phyloP scores from a whole-genome alignment of 92 coral and sea anemone species.

The Palythoa heliodiscus region DNA sequence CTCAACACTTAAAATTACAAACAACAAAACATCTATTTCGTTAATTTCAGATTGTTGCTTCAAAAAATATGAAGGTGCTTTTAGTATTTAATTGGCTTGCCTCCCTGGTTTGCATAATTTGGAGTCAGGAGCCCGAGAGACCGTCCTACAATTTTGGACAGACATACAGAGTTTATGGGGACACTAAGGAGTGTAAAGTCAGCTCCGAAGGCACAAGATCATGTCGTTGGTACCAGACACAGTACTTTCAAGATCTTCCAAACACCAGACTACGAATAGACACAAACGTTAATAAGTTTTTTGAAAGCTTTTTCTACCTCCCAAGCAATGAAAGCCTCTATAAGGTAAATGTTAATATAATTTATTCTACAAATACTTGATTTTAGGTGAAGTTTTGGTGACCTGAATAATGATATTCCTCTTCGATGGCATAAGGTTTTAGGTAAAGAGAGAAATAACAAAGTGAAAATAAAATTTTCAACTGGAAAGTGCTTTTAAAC shows the following conservation, averaged over 20 bases:
- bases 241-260: slow-evolving; percentile 13
- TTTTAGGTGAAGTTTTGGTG: neutral
- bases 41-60: neutral
- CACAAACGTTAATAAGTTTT: neutral
- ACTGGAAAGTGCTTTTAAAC: too few species aligned
- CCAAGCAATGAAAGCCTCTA: neutral
- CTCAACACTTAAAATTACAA: too few species aligned
- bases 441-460: too few species aligned
- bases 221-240: slow-evolving; percentile 29
- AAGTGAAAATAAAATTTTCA: too few species aligned
- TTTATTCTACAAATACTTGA: neutral
- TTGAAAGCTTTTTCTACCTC: neutral
- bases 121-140: slow-evolving; percentile 9
- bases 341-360: neutral
- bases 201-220: neutral
- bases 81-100: neutral
- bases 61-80: neutral
- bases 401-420: too few species aligned
- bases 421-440: too few species aligned
- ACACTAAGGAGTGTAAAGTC: neutral
- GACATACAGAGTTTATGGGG: slow-evolving; percentile 16
- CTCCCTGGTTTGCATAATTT: neutral
- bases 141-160: slow-evolving; percentile 7
- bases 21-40: neutral
- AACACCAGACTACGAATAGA: slow-evolving; percentile 4